Conservation (phyloP, 2,888 invertebrate genomes). For the Quadroppia sp. region DNA sequence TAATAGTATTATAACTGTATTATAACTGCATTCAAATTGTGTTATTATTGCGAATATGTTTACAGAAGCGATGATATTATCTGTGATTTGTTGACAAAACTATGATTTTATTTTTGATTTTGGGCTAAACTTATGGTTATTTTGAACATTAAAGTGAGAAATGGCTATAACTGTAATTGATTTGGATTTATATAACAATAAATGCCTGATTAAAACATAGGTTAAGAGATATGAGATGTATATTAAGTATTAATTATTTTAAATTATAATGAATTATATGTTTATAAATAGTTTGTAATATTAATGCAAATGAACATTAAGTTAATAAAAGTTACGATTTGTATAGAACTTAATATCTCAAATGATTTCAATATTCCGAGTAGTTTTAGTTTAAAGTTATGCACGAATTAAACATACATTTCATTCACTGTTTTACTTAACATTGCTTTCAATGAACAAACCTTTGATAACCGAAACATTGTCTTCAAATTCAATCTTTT, state of each 20-base stretch:
- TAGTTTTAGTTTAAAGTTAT: too few species aligned
- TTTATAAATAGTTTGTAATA: conserved; percentile 1
- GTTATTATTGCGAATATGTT: conserved; percentile 1
- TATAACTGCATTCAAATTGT: conserved; percentile 7
- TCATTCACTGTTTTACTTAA: too few species aligned
- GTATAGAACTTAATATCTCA: too few species aligned
- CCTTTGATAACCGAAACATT: too few species aligned
- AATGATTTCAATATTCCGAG: too few species aligned
- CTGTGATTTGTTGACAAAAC: conserved; percentile 18
- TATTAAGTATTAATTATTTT: conserved; percentile 8
- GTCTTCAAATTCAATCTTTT: too few species aligned
- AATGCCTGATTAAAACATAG: conserved; percentile 27
- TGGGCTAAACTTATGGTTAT: neutral
- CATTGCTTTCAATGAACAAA: too few species aligned
- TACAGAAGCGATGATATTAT: neutral
- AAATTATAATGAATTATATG: neutral
- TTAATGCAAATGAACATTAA: neutral
- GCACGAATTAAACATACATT: too few species aligned
- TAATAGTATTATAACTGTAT: conserved; percentile 7
- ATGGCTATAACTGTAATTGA: neutral
- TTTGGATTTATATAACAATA: conserved; percentile 12
- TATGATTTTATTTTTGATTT: neutral
- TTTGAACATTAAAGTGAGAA: neutral
- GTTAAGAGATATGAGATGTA: neutral
- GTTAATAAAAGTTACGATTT: neutral